Percentiles rank a stretch among this genome's conserved stretches.
Conservation (phyloP, 1,140 invertebrate genomes). For the Sarcophaga bullata region DNA sequence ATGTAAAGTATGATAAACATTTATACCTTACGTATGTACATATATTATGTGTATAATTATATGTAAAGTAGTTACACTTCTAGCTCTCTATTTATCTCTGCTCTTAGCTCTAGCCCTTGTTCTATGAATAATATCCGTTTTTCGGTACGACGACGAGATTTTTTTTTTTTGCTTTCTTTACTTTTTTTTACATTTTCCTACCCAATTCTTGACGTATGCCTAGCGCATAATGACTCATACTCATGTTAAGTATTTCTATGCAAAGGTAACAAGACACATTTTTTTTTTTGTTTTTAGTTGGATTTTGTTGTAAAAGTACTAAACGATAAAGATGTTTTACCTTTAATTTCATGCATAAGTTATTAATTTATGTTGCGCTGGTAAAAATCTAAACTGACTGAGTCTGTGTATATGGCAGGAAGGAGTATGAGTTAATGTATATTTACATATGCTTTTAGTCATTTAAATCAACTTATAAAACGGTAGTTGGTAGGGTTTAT, state of each 20-base stretch:
- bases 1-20: background rate
- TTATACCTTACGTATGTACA: background rate
- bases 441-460: slow-evolving; percentile 23
- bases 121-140: background rate
- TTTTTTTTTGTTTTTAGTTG: background rate
- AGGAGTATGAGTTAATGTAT: background rate
- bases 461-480: background rate
- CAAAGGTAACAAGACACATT: too few relatives aligned
- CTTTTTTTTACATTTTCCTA: background rate
- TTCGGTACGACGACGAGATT: background rate
- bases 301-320: background rate
- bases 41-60: background rate
- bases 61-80: slow-evolving; percentile 8
- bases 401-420: background rate
- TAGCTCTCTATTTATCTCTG: background rate
- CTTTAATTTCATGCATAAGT: slow-evolving; percentile 40
- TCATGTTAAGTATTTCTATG: too few relatives aligned
- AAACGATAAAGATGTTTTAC: slow-evolving; percentile 37
- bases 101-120: too few relatives aligned
- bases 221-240: background rate
- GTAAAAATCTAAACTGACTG: background rate
- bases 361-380: slow-evolving; percentile 27
- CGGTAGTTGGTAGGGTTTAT: too few relatives aligned
- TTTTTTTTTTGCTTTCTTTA: too few relatives aligned
- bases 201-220: background rate